Evolutionary conservation across 2,797 vertebrate genomes (phyloP).

Genomic region (Mus minutoides): DNA sequence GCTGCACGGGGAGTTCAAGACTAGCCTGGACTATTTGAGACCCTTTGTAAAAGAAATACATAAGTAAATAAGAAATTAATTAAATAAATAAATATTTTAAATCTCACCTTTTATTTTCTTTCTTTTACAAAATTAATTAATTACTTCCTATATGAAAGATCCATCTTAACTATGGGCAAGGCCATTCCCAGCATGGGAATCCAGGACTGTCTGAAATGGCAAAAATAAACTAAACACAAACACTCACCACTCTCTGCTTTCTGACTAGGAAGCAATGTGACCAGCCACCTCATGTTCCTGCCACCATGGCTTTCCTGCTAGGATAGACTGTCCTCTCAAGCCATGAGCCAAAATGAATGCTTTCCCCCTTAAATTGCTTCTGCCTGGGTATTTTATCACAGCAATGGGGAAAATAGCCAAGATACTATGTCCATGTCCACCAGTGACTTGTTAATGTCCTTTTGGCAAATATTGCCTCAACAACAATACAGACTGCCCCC

Average conservation of each 20-base stretch:
- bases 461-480: background rate
- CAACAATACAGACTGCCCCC: background rate
- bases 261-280: background rate
- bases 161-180: background rate
- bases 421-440: background rate
- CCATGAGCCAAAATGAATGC: background rate
- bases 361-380: background rate
- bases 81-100: background rate
- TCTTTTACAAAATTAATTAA: constrained; percentile 6
- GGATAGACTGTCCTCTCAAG: background rate
- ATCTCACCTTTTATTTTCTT: background rate
- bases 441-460: background rate
- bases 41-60: background rate
- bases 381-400: background rate
- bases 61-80: background rate
- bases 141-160: background rate
- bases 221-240: no score
- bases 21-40: background rate
- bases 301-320: background rate
- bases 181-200: background rate
- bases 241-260: background rate
- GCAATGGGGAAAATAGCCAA: background rate
- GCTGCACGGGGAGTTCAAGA: background rate
- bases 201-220: background rate
- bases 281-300: background rate